Conservation (phyloP, 2,113 vertebrate genomes). For the Amazona guildingii region DNA sequence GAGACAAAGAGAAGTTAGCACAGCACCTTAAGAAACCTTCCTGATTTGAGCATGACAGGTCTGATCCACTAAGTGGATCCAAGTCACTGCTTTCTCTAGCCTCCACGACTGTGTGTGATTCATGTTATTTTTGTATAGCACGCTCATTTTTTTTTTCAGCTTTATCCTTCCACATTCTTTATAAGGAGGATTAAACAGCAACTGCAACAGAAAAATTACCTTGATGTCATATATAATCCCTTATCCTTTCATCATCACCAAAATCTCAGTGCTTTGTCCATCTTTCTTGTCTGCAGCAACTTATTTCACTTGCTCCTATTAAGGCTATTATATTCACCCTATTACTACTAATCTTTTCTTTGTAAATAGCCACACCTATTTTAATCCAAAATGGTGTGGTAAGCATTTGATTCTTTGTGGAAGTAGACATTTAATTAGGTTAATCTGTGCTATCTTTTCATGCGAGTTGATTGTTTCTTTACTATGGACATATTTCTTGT, state of each 20-base stretch:
- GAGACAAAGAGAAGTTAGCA: neutral
- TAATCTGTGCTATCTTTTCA: slow-evolving; percentile 88
- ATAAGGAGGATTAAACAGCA: slow-evolving; percentile 58
- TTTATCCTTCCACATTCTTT: slow-evolving; percentile 1
- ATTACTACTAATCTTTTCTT: slow-evolving; percentile 92
- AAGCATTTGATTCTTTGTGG: slow-evolving; percentile 93
- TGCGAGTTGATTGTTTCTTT: slow-evolving; percentile 89
- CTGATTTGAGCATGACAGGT: neutral
- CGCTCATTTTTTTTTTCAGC: neutral
- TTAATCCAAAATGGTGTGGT: slow-evolving; percentile 80
- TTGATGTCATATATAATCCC: slow-evolving; percentile 82
- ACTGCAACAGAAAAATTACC: slow-evolving; percentile 57
- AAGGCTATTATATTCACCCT: slow-evolving; percentile 90
- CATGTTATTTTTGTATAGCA: neutral
- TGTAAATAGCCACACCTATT: slow-evolving; percentile 94
- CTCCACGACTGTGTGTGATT: neutral
- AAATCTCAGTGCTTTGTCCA: slow-evolving; percentile 84
- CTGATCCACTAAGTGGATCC: neutral
- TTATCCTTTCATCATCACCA: slow-evolving; percentile 83
- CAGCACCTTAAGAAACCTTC: neutral
- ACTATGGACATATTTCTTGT: slow-evolving; percentile 87
- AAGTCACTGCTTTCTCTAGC: neutral
- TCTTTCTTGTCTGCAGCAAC: slow-evolving; percentile 85
- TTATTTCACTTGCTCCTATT: slow-evolving; percentile 87
- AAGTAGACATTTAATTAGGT: slow-evolving; percentile 88